Evolutionary conservation across 2,888 invertebrate genomes (phyloP), one percentile per base, ranked within the genome.

Genomic region (Lepeophtheirus nordmannii): DNA sequence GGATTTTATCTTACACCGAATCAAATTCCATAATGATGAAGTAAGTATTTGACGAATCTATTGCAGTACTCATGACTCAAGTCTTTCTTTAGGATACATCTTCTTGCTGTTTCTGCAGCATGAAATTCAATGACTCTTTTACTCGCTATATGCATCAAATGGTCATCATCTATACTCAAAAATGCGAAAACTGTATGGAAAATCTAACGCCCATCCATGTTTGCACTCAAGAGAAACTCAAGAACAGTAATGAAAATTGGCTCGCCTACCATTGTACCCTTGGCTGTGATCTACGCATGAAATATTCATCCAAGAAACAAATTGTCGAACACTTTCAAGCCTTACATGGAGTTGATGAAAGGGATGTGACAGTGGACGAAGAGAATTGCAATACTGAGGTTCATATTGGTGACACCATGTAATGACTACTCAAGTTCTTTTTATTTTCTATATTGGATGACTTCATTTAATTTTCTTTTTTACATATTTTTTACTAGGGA

Each of bases 101-200:
- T 5, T n/a, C 17, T 14, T 46, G 53, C 8, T 46, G 53, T 17
- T 46, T 46, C 17, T 46, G 53, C 8, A 17, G 53, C 8, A 46
- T n/a, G 53, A 14, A 17, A 14, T 46, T 46, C 17, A 17, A 14
- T 17, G 17, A 46, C 53, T 46, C 53, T 17, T 46, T 46, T 17
- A 46, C 53, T 14, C 53, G 53, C 53, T 46, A 46, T 8, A 46
- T 46, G 53, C 53, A 46, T 46, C 53, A 46, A 46, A 46, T 30
- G 53, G 53, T 46, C 53, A 46, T 46, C 53, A 17, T 46, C 53
- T n/a, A 46, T 17, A 46, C n/a, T 14, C n/a, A 46, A 17, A 46
- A 46, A 46, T 46, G 53, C 17, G 53, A n/a, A 17, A 46, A 14
- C 5, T 46, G 53, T 46, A 3, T n/a, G 53, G 53, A 46, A 17